Evolutionary conservation across 2,113 vertebrate genomes (phyloP).

Genomic region (Campylomormyrus tamandua): DNA sequence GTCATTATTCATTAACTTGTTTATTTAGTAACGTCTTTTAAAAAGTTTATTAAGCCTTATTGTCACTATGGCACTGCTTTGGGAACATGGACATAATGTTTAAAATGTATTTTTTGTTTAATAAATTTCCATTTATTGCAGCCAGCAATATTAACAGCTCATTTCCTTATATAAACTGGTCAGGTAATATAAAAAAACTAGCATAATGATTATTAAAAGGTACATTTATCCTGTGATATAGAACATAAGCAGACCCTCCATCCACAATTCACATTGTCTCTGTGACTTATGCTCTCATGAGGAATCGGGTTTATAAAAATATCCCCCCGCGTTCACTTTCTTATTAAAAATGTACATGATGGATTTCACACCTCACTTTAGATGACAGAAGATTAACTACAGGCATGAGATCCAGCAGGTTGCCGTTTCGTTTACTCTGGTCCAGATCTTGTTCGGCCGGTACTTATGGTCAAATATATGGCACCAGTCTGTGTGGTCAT

Average conservation of each 20-base stretch:
- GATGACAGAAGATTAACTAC: not conserved
- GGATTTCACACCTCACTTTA: constrained; percentile 1
- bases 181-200: not conserved
- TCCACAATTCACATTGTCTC: not conserved
- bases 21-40: not conserved
- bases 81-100: not conserved
- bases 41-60: not conserved
- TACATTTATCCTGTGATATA: not conserved
- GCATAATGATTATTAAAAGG: not conserved
- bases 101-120: not conserved
- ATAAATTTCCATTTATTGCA: not conserved
- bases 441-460: not conserved
- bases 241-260: not conserved
- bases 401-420: not conserved
- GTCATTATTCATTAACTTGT: not conserved
- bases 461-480: not conserved
- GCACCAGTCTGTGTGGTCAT: not conserved
- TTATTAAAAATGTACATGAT: constrained; percentile 8
- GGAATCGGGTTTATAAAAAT: not conserved
- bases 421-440: not conserved
- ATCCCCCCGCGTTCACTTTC: not conserved
- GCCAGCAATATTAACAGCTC: not conserved
- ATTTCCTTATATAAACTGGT: not conserved
- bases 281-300: not conserved
- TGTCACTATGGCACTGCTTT: not conserved